Evolutionary conservation across 2,113 vertebrate genomes (phyloP), one percentile per base, ranked within the genome.

Genomic region (Lates calcarifer): DNA sequence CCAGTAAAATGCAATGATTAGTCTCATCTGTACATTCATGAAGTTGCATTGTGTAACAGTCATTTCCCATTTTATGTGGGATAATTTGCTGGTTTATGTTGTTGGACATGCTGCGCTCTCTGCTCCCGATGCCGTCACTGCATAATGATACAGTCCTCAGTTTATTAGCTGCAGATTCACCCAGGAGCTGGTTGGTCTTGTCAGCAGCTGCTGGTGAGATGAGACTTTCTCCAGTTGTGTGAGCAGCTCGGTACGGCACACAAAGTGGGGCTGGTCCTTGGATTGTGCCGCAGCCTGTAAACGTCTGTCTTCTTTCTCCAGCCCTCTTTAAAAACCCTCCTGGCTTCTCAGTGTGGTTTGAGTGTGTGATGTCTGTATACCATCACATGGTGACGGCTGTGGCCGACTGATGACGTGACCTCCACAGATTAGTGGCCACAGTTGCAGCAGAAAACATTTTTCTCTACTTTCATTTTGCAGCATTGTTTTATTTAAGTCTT

Each of bases 211-310:
- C 62, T 67, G 55, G 66, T 62, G 71, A 72, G 57, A 77, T 76
- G 71, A 85, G 65, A 68, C 72, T 73, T 64, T 77, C 67, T 75
- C 35, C 63, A 67, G 53, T 78, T 86, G 74, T 78, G 56, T 64
- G 67, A 77, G 57, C 77, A 74, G 77, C 76, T 83, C 71, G 63
- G 64, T 57, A 67, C 71, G 28, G 67, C 58, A 29, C 60, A 77
- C 61, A 73, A 56, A 62, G 51, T n/a, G 26, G 22, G 41, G 5
- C 22, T 22, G 41, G 26, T 35, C 61, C 43, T 55, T 51, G 56
- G 39, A 67, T 78, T 45, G 56, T 39, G 18, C 43, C 1, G 2
- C 60, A 28, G 31, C 65, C 66, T 65, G 65, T 39, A 49, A 79
- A 79, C 5, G 0, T 37, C 29, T 49, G 39, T 64, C 41, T 70